phyloP scores from a whole-genome alignment of 2,797 vertebrate species.

The Rhinogobio ventralis region DNA sequence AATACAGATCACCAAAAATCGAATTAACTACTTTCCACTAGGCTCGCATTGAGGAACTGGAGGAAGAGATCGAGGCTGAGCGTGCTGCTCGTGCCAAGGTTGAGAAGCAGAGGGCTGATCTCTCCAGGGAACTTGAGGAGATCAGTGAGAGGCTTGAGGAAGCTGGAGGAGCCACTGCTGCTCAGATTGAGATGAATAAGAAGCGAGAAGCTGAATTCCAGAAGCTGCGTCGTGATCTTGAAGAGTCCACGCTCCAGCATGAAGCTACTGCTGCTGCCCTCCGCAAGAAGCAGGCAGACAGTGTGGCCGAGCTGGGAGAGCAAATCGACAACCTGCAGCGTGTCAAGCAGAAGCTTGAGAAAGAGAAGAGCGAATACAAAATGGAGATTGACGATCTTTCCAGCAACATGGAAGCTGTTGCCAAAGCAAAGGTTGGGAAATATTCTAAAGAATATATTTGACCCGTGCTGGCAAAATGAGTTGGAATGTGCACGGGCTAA shows the following conservation, averaged over 20 bases:
- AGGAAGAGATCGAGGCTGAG: constrained; percentile 89
- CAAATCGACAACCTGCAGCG: constrained; percentile 90
- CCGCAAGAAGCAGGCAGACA: constrained; percentile 86
- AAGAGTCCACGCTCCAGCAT: constrained; percentile 89
- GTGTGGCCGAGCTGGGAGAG: constrained; percentile 83
- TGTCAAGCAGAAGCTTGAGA: constrained; percentile 81
- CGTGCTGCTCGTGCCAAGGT: constrained; percentile 78
- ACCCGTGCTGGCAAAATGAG: background rate
- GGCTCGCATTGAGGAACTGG: constrained; percentile 63
- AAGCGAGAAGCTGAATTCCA: constrained; percentile 89
- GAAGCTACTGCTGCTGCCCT: constrained; percentile 77
- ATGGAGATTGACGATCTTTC: constrained; percentile 90
- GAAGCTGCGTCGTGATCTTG: constrained; percentile 85
- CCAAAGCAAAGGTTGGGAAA: background rate
- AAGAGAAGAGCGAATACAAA: constrained; percentile 84
- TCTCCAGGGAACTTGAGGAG: constrained; percentile 88
- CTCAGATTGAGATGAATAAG: constrained; percentile 88
- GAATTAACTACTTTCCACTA: background rate
- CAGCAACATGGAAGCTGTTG: constrained; percentile 80
- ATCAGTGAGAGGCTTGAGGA: constrained; percentile 88
- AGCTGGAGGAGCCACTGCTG: constrained; percentile 83
- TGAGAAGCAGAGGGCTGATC: constrained; percentile 85
- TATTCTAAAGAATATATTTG: background rate
- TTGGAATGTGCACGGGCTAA: background rate
- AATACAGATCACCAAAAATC: background rate